Evolutionary conservation across 2,113 vertebrate species (phyloP), one percentile per base, ranked within the genome.

Genomic region (Trochalopteron elliotii): DNA sequence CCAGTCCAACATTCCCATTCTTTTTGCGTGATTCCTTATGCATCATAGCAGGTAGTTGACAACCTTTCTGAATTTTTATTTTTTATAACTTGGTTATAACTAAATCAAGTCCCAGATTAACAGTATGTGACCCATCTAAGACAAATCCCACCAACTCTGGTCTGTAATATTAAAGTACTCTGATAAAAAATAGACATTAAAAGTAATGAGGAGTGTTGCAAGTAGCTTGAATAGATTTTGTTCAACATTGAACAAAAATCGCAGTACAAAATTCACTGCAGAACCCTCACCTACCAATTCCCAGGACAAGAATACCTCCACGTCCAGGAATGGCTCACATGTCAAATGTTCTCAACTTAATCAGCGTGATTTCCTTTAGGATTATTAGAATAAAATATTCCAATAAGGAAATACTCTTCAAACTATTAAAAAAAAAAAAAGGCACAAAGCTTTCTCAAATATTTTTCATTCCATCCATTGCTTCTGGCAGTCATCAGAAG

Each of bases 401-500:
- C 27, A 86, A 63, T 45, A 37, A 70, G 64, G 63, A 84, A 93
- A 94, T 67, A 7, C 60, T 94, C 50, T 89, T 93, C 53, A 2
- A 93, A 74, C 24, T 39, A 27, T 5, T 33, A 16, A 64, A 70
- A 94, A 86, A 84, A 90, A n/a, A 76, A 57, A 83, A 45, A 45
- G 49, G 61, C n/a, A 77, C 15, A 47, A 47, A 74, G 31, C 40
- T 75, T 91, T 67, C 91, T 95, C 91, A 93, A 94, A 92, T 68
- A 95, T 68, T 95, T 94, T 92, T 85, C 45, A 83, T 94, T 67
- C 55, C 25, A 87, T 63, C 50, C 63, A 59, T 59, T 93, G 57
- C 33, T 86, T 89, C 92, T 90, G 76, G 81, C 92, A 96, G 64
- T 93, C 79, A 91, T 55, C 72, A 92, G 87, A 96, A 95, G 31